phyloP scores from a whole-genome alignment of 2,113 vertebrate genomes.

The Motacilla tschutschensis region DNA sequence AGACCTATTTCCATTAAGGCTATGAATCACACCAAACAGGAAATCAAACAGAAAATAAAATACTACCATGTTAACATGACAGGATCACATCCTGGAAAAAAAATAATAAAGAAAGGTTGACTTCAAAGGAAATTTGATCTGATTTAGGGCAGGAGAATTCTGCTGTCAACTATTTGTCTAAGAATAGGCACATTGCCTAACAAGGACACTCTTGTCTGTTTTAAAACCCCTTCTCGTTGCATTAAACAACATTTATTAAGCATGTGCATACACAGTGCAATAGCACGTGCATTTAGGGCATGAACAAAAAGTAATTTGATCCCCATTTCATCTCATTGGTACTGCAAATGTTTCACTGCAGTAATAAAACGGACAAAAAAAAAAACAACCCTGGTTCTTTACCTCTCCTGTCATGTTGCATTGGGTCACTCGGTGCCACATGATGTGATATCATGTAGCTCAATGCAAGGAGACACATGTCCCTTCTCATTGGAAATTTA shows the following conservation, averaged over 20 bases:
- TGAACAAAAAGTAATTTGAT: background rate
- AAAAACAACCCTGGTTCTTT: conserved; percentile 54
- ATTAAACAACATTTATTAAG: background rate
- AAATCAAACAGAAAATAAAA: conserved; percentile 29
- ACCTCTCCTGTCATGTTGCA: conserved; percentile 65
- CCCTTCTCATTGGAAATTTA: conserved; percentile 77
- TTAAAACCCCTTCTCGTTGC: background rate
- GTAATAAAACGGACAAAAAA: background rate
- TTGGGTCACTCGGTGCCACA: conserved; percentile 68
- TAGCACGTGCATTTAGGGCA: background rate
- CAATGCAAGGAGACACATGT: conserved; percentile 81
- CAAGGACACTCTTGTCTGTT: background rate
- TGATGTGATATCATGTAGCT: conserved; percentile 71
- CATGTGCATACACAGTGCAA: background rate
- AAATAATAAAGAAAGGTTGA: background rate
- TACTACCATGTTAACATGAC: background rate
- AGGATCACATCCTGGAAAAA: background rate
- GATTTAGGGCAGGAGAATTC: conserved; percentile 21
- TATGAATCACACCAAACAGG: conserved; percentile 1
- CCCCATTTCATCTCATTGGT: background rate
- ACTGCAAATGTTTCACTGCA: background rate
- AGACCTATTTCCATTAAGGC: background rate
- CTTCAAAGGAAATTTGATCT: conserved; percentile 23
- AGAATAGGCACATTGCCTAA: conserved; percentile 29
- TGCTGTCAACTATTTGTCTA: conserved; percentile 43